A percentile compares a stretch with the other conserved stretches of the same genome.
phyloP scores from a whole-genome alignment of 2,113 vertebrate species.

The Ptyas mucosa region DNA sequence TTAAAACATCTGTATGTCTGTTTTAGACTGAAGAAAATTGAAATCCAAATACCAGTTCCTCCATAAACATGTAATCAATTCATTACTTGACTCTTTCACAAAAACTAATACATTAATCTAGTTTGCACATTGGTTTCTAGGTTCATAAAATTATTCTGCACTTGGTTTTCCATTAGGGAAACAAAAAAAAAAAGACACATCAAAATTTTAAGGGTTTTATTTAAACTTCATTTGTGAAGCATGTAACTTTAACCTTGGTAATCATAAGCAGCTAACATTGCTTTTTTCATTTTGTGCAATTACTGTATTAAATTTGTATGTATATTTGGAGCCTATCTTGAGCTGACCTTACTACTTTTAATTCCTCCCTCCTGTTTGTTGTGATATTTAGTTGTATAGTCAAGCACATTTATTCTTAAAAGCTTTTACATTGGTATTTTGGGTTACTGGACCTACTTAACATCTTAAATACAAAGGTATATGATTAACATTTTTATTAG shows the following conservation, averaged over 20 bases:
- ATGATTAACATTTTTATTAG: constrained; percentile 38
- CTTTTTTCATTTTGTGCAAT: constrained; percentile 64
- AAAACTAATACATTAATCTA: constrained; percentile 44
- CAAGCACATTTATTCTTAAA: constrained; percentile 46
- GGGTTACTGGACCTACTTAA: constrained; percentile 42
- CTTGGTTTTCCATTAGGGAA: constrained; percentile 24
- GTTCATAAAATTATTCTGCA: constrained; percentile 58
- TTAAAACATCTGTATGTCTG: constrained; percentile 47
- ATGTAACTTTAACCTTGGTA: constrained; percentile 58
- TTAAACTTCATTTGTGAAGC: constrained; percentile 56
- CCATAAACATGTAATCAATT: constrained; percentile 56
- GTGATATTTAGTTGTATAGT: constrained; percentile 64
- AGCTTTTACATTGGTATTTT: constrained; percentile 58
- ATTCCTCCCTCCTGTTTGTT: constrained; percentile 48
- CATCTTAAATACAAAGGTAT: constrained; percentile 48
- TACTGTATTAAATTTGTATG: constrained; percentile 70
- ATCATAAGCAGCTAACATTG: constrained; percentile 59
- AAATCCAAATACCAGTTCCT: constrained; percentile 47
- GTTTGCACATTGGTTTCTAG: constrained; percentile 63
- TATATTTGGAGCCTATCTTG: constrained; percentile 67
- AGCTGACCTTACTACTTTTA: constrained; percentile 54
- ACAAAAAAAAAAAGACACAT: background rate
- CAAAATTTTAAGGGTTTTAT: constrained; percentile 40
- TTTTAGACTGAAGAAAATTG: constrained; percentile 60
- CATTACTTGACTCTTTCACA: constrained; percentile 56